Evolutionary conservation across 2,888 invertebrate genomes (phyloP).

Genomic region (Epistrophe grossulariae): DNA sequence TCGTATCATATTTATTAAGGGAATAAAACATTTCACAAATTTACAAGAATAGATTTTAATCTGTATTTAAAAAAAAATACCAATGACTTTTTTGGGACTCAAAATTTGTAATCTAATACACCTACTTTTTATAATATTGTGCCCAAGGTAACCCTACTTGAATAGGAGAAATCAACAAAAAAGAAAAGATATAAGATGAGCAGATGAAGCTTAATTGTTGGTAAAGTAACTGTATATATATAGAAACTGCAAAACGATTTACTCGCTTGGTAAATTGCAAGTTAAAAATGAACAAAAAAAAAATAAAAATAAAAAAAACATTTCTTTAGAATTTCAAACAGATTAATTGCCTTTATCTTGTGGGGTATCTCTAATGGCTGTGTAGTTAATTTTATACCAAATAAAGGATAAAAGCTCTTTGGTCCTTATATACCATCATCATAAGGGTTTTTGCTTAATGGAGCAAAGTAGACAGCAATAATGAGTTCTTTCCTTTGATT

Average conservation of each 20-base stretch:
- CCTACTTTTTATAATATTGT: no score
- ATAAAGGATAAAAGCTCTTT: constrained; percentile 17
- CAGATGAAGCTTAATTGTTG: no score
- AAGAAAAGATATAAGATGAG: no score
- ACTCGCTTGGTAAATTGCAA: not conserved
- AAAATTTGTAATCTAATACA: no score
- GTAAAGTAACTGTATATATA: not conserved
- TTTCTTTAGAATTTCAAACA: constrained; percentile 33
- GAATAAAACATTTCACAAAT: no score
- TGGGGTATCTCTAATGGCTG: constrained; percentile 35
- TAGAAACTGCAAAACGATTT: not conserved
- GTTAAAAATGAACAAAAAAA: not conserved
- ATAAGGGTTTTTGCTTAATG: constrained; percentile 30
- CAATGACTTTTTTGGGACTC: no score
- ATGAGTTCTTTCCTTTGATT: constrained; percentile 33
- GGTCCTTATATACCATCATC: not conserved
- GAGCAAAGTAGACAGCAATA: constrained; percentile 36
- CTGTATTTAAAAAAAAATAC: no score
- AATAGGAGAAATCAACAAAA: no score
- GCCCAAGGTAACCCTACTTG: no score
- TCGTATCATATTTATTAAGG: no score
- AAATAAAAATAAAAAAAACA: constrained; percentile 7
- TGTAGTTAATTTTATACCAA: constrained; percentile 40
- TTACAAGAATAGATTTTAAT: no score
- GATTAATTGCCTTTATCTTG: constrained; percentile 49